Evolutionary conservation across 2,888 invertebrate species (phyloP).

Genomic region (Doris montereyensis): DNA sequence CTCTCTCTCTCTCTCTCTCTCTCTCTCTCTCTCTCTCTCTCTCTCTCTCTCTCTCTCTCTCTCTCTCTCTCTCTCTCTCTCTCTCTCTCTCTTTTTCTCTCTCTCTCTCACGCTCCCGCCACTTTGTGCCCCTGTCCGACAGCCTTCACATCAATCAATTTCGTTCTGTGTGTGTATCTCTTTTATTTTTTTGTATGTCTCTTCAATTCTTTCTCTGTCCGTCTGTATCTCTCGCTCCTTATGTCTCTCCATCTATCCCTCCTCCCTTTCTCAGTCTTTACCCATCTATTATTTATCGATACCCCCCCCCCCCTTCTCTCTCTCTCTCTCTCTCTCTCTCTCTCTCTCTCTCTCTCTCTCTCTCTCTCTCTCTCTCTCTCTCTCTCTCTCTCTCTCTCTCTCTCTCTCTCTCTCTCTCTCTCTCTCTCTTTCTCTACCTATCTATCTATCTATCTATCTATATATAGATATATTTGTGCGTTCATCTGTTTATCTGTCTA

Average conservation of each 20-base stretch:
- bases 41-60: too few relatives aligned
- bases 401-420: constrained; percentile 18
- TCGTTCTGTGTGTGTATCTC: too few relatives aligned
- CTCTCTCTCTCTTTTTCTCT: too few relatives aligned
- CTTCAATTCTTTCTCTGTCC: too few relatives aligned
- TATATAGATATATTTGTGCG: background rate
- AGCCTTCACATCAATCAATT: too few relatives aligned
- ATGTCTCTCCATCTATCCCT: background rate
- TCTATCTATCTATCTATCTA: background rate
- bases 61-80: background rate
- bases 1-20: background rate
- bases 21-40: background rate
- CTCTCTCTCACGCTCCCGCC: too few relatives aligned
- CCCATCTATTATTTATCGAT: background rate
- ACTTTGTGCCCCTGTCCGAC: too few relatives aligned
- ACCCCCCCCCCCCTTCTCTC: background rate
- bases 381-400: background rate
- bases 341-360: background rate
- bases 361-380: background rate
- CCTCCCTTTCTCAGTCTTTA: background rate
- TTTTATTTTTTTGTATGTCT: too few relatives aligned
- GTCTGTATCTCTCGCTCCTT: too few relatives aligned
- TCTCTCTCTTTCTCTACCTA: constrained; percentile 24
- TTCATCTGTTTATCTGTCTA: too few relatives aligned
- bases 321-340: background rate